Evolutionary conservation across 2,888 invertebrate genomes (phyloP), one percentile per base, ranked within the genome.

Genomic region (Idaea straminata): DNA sequence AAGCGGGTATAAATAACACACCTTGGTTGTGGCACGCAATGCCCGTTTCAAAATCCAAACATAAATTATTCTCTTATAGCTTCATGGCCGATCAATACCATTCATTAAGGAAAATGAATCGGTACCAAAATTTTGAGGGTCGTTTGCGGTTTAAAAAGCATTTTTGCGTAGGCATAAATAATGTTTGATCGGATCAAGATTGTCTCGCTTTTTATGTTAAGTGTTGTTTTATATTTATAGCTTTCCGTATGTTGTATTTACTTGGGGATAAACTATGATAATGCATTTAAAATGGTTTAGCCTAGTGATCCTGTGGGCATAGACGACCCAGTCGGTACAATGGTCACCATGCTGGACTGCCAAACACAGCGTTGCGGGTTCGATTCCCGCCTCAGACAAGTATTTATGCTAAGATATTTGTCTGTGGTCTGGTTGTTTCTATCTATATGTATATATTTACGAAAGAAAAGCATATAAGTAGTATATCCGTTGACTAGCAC

Each of bases 1-100:
- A 89, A 86, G 87, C 87, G 89, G 88, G 84, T 87, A 92, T 92
- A 92, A 92, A 92, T 91, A 91, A 92, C 92, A 92, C 92, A 92
- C 92, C 92, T 92, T 86, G 83, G 79, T 81, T 82, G 78, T 77
- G 84, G 84, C 90, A 91, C 90, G 90, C 92, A 84, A 86, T 80
- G 85, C 80, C 83, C 82, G 81, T 81, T 79, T 77, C 81, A 79
- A 82, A 83, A 83, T 82, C 81, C 79, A 79, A 83, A 86, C 90
- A 83, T 92, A 92, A 92, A 92, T 92, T 88, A 90, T 83, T 77
- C 81, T 83, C 88, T 88, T 91, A 90, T 86, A 82, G 89, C 85
- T 78, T 79, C 78, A 72, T 72, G 77, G 69, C 70, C 88, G 91
- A 91, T 91, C 91, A 87, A 91, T 92, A 89, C 84, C 85, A 83